Percentiles rank a stretch among this genome's conserved stretches.
Evolutionary conservation across 2,113 vertebrate species (phyloP).

Genomic region (Thamnophis sirtalis): DNA sequence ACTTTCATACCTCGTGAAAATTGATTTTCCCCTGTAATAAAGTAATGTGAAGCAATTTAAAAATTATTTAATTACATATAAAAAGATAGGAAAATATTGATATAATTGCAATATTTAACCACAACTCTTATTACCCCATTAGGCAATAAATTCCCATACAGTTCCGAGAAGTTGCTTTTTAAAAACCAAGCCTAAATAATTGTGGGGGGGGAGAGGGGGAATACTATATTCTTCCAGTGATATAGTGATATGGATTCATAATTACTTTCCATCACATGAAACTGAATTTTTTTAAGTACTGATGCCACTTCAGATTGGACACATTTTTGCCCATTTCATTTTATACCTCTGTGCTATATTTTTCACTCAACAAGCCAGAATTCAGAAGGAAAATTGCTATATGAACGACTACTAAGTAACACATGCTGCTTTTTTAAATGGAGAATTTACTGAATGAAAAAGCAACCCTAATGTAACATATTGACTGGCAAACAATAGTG

Average conservation of each 20-base stretch:
- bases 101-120: neutral
- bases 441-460: neutral
- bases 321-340: neutral
- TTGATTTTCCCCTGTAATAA: slow-evolving; percentile 67
- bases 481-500: neutral
- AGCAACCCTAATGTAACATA: neutral
- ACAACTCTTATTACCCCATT: neutral
- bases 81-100: neutral
- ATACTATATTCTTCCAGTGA: neutral
- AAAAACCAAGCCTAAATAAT: neutral
- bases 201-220: neutral
- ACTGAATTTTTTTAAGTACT: neutral
- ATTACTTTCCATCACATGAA: neutral
- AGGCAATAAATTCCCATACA: neutral
- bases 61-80: neutral
- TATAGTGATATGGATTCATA: neutral
- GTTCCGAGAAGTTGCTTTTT: neutral
- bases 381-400: neutral
- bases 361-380: neutral
- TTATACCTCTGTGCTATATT: neutral
- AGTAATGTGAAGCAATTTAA: slow-evolving; percentile 8
- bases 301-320: too few species aligned
- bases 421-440: neutral
- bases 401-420: neutral
- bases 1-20: slow-evolving; percentile 72